These are phyloP conservation scores for Drosophila kohkoa DNA, from an alignment of 1,140 invertebrate species.

Conservation along the genomic window DNA sequence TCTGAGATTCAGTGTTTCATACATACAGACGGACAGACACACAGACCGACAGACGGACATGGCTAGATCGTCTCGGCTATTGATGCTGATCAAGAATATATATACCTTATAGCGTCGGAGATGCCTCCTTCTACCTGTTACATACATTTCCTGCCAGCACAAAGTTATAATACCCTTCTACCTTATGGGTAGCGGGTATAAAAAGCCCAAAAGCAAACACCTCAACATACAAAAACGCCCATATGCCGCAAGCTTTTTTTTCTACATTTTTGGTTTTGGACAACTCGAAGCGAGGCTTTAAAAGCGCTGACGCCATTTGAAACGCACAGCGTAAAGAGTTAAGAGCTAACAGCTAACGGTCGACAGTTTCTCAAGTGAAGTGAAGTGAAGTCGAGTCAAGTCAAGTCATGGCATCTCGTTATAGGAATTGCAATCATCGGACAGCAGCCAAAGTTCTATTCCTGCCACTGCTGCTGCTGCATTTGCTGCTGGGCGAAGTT, in stretches of 20 bases:
- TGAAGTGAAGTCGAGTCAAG: too few species aligned
- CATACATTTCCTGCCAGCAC: too few species aligned
- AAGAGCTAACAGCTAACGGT: slow-evolving; percentile 26
- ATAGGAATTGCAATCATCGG: slow-evolving; percentile 15
- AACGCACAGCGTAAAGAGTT: slow-evolving; percentile 25
- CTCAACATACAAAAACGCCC: slow-evolving; percentile 15
- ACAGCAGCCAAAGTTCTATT: neutral
- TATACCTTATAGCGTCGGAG: too few species aligned
- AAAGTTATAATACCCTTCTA: too few species aligned
- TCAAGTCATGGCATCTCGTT: slow-evolving; percentile 42
- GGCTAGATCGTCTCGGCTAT: too few species aligned
- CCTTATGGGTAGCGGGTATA: neutral
- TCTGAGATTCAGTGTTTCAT: too few species aligned
- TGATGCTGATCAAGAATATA: too few species aligned
- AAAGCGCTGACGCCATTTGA: slow-evolving; percentile 67
- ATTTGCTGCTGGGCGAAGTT: neutral
- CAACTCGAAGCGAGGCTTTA: slow-evolving; percentile 59
- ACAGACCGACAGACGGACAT: too few species aligned
- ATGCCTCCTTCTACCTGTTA: too few species aligned
- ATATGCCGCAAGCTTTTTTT: slow-evolving; percentile 48
- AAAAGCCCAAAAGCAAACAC: slow-evolving; percentile 7
- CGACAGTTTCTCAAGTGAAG: too few species aligned
- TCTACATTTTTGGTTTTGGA: neutral
- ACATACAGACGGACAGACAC: too few species aligned
- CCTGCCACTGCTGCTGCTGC: slow-evolving; percentile 23